Evolutionary conservation across 2,797 vertebrate genomes (phyloP).

Genomic region (Chromobotia macracanthus): DNA sequence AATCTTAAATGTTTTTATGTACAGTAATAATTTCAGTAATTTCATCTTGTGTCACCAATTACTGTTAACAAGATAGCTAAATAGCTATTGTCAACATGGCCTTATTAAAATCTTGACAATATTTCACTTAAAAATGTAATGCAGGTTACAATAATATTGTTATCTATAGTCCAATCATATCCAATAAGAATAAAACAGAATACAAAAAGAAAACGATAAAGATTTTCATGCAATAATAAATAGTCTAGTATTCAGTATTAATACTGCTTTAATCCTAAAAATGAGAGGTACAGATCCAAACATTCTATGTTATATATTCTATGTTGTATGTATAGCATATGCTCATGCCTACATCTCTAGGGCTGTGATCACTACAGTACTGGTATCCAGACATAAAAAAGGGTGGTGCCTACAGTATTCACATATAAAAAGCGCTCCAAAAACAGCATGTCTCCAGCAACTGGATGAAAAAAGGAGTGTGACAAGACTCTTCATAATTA

Average conservation of each 20-base stretch:
- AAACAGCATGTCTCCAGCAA: neutral
- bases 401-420: neutral
- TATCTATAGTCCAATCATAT: too few relatives aligned
- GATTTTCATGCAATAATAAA: too few relatives aligned
- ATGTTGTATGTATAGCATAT: neutral
- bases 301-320: too few relatives aligned
- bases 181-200: too few relatives aligned
- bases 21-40: too few relatives aligned
- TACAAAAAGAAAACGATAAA: too few relatives aligned
- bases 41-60: too few relatives aligned
- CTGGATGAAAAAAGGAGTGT: neutral
- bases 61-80: neutral
- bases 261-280: neutral
- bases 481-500: constrained; percentile 23
- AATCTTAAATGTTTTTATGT: too few relatives aligned
- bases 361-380: neutral
- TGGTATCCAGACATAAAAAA: neutral
- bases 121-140: too few relatives aligned
- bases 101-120: too few relatives aligned
- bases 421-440: neutral
- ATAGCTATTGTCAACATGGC: too few relatives aligned
- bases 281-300: neutral
- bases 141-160: neutral
- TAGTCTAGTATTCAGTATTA: too few relatives aligned
- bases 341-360: neutral